phyloP scores from a whole-genome alignment of 2,113 vertebrate genomes.

The Eulemur macaco region DNA sequence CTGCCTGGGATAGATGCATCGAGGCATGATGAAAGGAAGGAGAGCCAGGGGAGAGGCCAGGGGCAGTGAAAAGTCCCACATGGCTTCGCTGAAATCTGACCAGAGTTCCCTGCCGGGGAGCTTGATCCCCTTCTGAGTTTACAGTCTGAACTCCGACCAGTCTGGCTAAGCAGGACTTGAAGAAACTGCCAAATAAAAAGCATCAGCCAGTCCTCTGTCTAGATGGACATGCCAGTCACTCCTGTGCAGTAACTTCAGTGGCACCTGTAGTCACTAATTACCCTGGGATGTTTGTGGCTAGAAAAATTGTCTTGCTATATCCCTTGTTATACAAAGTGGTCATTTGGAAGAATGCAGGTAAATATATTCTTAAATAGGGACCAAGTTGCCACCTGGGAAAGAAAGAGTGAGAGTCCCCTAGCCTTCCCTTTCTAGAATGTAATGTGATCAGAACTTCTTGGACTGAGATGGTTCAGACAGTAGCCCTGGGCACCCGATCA shows the following conservation, averaged over 20 bases:
- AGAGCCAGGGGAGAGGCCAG: neutral
- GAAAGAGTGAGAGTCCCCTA: neutral
- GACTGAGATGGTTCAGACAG: neutral
- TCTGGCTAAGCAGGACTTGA: neutral
- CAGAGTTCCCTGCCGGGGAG: neutral
- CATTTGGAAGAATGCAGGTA: neutral
- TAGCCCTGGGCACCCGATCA: fast-evolving
- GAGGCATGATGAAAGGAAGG: neutral
- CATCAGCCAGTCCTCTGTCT: neutral
- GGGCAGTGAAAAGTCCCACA: fast-evolving
- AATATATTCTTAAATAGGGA: neutral
- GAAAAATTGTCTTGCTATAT: neutral
- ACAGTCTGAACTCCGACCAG: neutral
- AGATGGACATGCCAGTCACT: neutral
- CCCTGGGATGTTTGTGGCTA: neutral
- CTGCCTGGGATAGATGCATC: neutral
- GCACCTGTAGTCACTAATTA: neutral
- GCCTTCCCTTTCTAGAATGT: neutral
- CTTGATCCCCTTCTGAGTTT: neutral
- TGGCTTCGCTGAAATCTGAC: neutral
- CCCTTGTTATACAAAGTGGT: neutral
- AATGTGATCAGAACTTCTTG: neutral
- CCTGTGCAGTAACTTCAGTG: fast-evolving
- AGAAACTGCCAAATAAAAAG: neutral
- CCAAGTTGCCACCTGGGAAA: neutral